Evolutionary conservation across 2,888 invertebrate species (phyloP), one percentile per base, ranked within the genome.

Genomic region (Mythimna pallens): DNA sequence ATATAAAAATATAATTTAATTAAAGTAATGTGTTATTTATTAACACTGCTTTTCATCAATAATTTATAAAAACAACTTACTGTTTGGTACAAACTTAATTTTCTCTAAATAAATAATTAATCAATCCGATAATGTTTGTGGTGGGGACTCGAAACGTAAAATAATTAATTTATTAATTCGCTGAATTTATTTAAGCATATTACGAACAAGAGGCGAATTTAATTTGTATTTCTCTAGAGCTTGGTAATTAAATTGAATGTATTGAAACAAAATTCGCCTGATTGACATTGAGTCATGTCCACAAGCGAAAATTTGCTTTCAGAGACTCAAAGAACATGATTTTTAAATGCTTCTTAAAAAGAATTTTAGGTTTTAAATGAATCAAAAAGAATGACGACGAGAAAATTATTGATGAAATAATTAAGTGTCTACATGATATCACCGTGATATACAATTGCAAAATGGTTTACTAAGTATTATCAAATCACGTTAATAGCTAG

Each of bases 81-180:
- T 34, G 34, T 58, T 7, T 52, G 43, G 25, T 40, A 12, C 10
- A 40, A 59, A 63, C 20, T 54, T 30, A 52, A 70, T 54, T 34
- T 40, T n/a, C 14, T n/a, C 12, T 58, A 22, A 55, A 40, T 72
- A 34, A 50, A 63, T 66, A 34, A 58, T 78, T 36, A 54, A 66
- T 78, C 5, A 59, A 64, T 25, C 40, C 54, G 58, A 50, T 63
- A 7, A 22, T 57, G 30, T 72, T 55, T 66, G 58, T 40, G 72
- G 63, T 30, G 17, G n/a, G 22, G 40, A 70, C 10, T 50, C 25
- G 54, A 4, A 54, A 65, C 14, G n/a, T 20, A 17, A n/a, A 50
- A 20, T 55, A 40, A 67, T 70, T 70, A 50, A 70, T 64, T 47
- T 34, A 73, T 68, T 52, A 57, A 76, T 59, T 22, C 10, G 7